Conservation (phyloP, 2,797 vertebrate genomes). For the Parauchenoglanis ngamensis region DNA sequence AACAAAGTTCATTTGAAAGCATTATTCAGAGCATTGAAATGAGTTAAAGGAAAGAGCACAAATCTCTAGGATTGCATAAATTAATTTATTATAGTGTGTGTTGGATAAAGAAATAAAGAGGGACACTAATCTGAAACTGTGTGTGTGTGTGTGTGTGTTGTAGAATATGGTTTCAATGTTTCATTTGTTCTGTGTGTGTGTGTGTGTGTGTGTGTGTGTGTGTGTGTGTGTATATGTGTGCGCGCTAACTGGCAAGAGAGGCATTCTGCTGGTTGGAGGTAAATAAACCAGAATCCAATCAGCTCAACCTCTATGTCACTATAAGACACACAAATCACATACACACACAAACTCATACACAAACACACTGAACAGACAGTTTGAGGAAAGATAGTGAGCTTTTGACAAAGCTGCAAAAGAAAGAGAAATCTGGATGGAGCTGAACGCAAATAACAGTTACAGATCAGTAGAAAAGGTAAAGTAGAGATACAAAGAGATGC, state of each 20-base stretch:
- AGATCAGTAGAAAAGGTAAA: background rate
- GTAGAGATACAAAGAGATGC: background rate
- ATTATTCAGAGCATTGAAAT: background rate
- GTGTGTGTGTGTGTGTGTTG: no score
- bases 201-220: conserved; percentile 11
- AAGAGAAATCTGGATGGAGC: background rate
- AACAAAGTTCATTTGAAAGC: background rate
- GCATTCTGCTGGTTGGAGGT: conserved; percentile 27
- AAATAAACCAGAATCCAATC: conserved; percentile 58
- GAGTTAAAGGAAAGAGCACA: background rate
- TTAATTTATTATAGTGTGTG: background rate
- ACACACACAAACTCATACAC: conserved; percentile 34
- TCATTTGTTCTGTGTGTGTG: background rate
- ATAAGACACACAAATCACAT: background rate
- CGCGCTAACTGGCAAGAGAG: background rate
- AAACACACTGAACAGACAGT: conserved; percentile 20
- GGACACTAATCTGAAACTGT: background rate
- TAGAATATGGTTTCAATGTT: background rate
- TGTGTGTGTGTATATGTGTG: background rate
- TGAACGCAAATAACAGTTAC: background rate
- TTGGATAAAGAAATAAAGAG: background rate
- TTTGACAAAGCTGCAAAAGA: background rate
- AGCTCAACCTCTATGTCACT: conserved; percentile 27
- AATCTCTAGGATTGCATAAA: background rate
- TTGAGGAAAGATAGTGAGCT: background rate